A percentile compares a stretch with the other conserved stretches of the same genome.
phyloP scores from a whole-genome alignment of 2,113 vertebrate species.

The Struthio camelus region DNA sequence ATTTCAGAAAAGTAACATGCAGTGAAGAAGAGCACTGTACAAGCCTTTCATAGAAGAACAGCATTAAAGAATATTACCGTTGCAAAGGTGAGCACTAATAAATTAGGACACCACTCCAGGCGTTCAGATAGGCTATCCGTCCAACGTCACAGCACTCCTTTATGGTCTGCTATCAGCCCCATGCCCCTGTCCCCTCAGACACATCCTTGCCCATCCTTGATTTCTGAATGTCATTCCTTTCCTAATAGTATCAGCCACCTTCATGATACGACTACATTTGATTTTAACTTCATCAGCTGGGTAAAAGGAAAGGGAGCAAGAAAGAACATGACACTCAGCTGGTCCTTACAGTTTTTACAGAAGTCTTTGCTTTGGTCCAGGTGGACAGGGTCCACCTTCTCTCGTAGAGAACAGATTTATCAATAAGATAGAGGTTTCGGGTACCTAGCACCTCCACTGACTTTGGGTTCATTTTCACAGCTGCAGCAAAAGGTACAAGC shows the following conservation, averaged over 20 bases:
- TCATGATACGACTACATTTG: not conserved
- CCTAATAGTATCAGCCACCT: accelerated
- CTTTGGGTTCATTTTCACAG: not conserved
- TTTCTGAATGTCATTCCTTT: not conserved
- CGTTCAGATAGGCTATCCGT: not conserved
- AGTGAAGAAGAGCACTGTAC: not conserved
- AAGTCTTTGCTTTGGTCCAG: not conserved
- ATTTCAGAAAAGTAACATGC: not conserved
- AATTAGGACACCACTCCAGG: not conserved
- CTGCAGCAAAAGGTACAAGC: not conserved
- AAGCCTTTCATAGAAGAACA: accelerated
- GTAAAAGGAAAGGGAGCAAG: not conserved
- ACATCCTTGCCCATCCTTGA: not conserved
- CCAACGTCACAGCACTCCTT: accelerated
- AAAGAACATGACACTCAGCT: not conserved
- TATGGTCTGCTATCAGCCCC: not conserved
- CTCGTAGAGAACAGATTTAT: not conserved
- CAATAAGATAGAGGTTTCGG: not conserved
- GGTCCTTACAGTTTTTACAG: not conserved
- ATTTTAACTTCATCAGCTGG: not conserved
- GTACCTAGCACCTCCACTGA: not conserved
- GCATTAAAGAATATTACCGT: not conserved
- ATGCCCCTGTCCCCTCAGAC: not conserved
- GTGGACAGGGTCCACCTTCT: not conserved
- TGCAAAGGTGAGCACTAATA: not conserved